Evolutionary conservation across 2,797 vertebrate genomes (phyloP), one percentile per base, ranked within the genome.

Genomic region (Manis javanica): DNA sequence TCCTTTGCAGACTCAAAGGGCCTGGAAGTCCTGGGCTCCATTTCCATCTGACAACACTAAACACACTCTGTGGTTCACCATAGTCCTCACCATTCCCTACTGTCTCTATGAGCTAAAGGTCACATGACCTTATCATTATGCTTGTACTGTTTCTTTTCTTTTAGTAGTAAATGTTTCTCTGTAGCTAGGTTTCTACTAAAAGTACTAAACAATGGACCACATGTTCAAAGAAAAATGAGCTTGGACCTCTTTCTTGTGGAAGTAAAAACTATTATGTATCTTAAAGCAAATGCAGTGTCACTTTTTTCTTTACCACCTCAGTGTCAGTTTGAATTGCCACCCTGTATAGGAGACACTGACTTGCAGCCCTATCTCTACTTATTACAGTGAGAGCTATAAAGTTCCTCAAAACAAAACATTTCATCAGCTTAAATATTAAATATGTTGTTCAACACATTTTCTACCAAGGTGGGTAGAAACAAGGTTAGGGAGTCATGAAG

Each of bases 331-430:
- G 53, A 79, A 68, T 96, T 83, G 29, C 14, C 74, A 13, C 12
- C 6, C 26, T 72, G 2, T 74, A 14, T 64, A 18, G 2, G 42
- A 87, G 61, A 69, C 13, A 29, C 5, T 57, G 39, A 79, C 34
- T 42, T 85, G 68, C 23, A 91, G 16, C 0, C 8, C 18, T 55
- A 24, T 64, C 42, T 83, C 63, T 84, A 51, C 51, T 55, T 23
- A 63, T 68, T 87, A 89, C 39, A 82, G 82, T 91, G 39, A 14
- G 15, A 88, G 11, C 16, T 61, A 66, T 57, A 91, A 86, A 81
- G 78, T 78, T 24, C 19, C 71, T 49, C 31, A 23, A 91, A 81
- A 72, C 39, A 87, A 95, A 94, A 46, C 23, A 79, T 86, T 90
- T 29, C 10, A 21, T 64, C 84, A 75, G 14, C 16, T 94, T 81